phyloP scores from a whole-genome alignment of 1,140 invertebrate species.

The Onthophagus taurus region DNA sequence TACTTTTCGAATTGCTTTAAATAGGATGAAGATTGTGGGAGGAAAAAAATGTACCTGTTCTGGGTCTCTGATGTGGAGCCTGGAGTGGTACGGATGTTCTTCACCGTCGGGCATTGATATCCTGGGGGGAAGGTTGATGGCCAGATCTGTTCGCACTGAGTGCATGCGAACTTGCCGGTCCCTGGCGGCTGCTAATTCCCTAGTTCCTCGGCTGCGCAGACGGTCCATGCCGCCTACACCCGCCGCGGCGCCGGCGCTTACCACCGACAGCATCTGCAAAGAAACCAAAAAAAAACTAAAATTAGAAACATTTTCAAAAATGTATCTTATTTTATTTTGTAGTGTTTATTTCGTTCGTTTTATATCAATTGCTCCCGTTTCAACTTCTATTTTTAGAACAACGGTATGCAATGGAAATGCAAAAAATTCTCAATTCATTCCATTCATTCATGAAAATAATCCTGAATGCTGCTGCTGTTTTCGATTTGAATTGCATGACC shows the following conservation, averaged over 20 bases:
- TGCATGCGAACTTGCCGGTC: constrained; percentile 47
- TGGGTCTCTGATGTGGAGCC: constrained; percentile 51
- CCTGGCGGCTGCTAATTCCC: constrained; percentile 39
- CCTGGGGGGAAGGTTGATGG: constrained; percentile 55
- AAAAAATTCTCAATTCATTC: no score
- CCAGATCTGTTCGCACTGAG: constrained; percentile 51
- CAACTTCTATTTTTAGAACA: no score
- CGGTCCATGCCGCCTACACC: constrained; percentile 42
- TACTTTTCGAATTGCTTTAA: no score
- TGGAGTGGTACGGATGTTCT: constrained; percentile 53
- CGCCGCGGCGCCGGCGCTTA: constrained; percentile 48
- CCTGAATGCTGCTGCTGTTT: no score
- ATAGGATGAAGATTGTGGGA: no score
- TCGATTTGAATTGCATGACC: no score
- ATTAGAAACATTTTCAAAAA: neutral
- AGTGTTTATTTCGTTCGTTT: no score
- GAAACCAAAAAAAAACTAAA: constrained; percentile 16
- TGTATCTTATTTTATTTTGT: no score
- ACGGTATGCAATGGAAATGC: no score
- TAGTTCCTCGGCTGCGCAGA: constrained; percentile 36
- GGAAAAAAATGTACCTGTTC: constrained; percentile 49
- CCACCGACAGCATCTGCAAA: constrained; percentile 54
- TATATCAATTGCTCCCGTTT: no score
- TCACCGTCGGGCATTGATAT: constrained; percentile 62
- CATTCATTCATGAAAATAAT: no score